Conservation (phyloP, 2,888 invertebrate species). For the Ganaspis brasiliensis region DNA sequence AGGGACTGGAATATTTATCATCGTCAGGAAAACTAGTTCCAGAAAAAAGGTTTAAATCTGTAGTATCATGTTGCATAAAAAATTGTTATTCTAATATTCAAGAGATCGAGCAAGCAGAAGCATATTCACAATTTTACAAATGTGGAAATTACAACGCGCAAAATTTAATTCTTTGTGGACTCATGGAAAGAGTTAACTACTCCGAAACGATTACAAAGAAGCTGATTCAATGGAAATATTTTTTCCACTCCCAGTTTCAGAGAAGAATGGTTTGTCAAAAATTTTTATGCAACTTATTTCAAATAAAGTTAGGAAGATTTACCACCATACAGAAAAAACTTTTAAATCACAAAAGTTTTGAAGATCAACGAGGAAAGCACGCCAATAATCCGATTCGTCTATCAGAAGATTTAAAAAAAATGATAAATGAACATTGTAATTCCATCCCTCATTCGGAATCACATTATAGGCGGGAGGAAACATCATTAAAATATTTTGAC, state of each 20-base stretch:
- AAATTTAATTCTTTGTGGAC: background rate
- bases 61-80: background rate
- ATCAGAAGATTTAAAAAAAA: slow-evolving; percentile 54
- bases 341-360: slow-evolving; percentile 41
- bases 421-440: slow-evolving; percentile 53
- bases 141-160: background rate
- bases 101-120: background rate
- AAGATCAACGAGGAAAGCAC: slow-evolving; percentile 49
- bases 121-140: background rate
- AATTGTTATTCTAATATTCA: background rate
- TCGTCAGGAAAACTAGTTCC: slow-evolving; percentile 7
- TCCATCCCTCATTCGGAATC: slow-evolving; percentile 44
- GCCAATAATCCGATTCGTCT: slow-evolving; percentile 51
- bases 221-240: slow-evolving; percentile 46
- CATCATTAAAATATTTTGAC: slow-evolving; percentile 49
- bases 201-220: background rate
- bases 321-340: slow-evolving; percentile 52
- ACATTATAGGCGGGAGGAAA: slow-evolving; percentile 27
- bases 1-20: background rate
- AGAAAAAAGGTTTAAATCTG: background rate
- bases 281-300: slow-evolving; percentile 49
- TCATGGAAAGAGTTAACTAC: background rate
- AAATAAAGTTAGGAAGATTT: slow-evolving; percentile 49
- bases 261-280: slow-evolving; percentile 49
- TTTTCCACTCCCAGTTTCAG: slow-evolving; percentile 40